Evolutionary conservation across 2,888 invertebrate genomes (phyloP), one percentile per base, ranked within the genome.

Genomic region (Pyrocoelia pectoralis): DNA sequence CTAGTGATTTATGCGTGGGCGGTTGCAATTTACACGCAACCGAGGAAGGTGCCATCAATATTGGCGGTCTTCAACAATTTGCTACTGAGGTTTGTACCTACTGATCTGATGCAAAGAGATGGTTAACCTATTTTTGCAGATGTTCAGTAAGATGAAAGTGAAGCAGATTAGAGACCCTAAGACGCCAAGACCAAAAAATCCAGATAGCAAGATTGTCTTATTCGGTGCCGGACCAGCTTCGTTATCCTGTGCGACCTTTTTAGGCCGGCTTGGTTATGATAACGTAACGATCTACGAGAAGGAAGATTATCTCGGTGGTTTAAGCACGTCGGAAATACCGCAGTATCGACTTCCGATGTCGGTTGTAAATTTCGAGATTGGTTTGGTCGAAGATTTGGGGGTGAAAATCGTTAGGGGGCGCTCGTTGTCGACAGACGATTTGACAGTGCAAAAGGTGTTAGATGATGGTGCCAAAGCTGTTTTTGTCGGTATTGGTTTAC

Each of bases 41-140:
- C 8, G 99, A 99, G 80, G 98, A 98, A 80, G 99, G 99, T 0
- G 92, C 98, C 0, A 99, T 99, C 73, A 99, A 99, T 78, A 99
- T 99, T 73, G 98, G 98, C 0, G 99, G 99, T 0, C 84, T 99
- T 29, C 99, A 99, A 80, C 98, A 99, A 76, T 99, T 93, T 81
- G 97, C 98, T 51, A 93, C 95, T 1, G 98, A 99, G 77, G 95
- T 94, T 80, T 80, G 28, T 13, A 17, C 4, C 12, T 12, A 8
- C 17, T 40, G 4, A 6, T 5, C 24, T n/a, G n/a, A n/a, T n/a
- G n/a, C n/a, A n/a, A n/a, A n/a, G n/a, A n/a, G n/a, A n/a, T n/a
- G n/a, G n/a, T n/a, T n/a, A n/a, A n/a, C n/a, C n/a, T n/a, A n/a
- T n/a, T n/a, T 38, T 70, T 76, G 24, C 72, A 94, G 93, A 83